Base-by-base conservation (phyloP, 2,888 invertebrate genomes). In the Caenorhabditis sp. region DNA sequence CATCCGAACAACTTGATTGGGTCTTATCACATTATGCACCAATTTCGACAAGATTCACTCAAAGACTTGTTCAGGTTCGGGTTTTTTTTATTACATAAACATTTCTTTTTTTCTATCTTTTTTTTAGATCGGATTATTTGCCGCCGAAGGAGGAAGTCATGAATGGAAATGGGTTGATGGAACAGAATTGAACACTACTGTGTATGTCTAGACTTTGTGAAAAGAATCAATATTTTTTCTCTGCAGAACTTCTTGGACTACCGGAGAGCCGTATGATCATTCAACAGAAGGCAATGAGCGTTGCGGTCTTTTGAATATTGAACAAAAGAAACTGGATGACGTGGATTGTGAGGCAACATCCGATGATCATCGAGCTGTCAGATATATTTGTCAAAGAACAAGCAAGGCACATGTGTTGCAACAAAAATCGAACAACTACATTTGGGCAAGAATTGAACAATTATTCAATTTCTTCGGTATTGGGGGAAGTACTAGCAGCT, bases 401-500 rank as follows among this genome's bases (percentile, higher is more conserved):
- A 66, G 58, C 58, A 66, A 74, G 58, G 62, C 53, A 50, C 74
- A 74, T 31, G 63, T 63, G 26, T 61, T 74, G 71, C 78, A 78
- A 65, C 78, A 78, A 50, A 54, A 64, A 50, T 71, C 73, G 53
- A 76, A 74, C 63, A 78, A 78, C 50, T 78, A 78, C 61, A 76
- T 78, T 58, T 78, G 76, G 76, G 65, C 65, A 36, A 78, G 74
- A 49, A 68, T 78, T 58, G 76, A 78, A 51, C 66, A 74, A 53
- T 58, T 78, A 54, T 73, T 78, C 55, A 72, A 64, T 23, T 78
- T 73, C 36, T 78, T 78, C 53, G 78, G 78, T 62, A 74, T 78
- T 24, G 72, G 70, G 10, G 54, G 43, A 3, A 49, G 67, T 1
- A 51, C 67, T 37, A 61, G 62, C n/a, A 50, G 59, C 1, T 31